phyloP scores from a whole-genome alignment of 2,797 vertebrate species.

The Eleutherodactylus coqui region DNA sequence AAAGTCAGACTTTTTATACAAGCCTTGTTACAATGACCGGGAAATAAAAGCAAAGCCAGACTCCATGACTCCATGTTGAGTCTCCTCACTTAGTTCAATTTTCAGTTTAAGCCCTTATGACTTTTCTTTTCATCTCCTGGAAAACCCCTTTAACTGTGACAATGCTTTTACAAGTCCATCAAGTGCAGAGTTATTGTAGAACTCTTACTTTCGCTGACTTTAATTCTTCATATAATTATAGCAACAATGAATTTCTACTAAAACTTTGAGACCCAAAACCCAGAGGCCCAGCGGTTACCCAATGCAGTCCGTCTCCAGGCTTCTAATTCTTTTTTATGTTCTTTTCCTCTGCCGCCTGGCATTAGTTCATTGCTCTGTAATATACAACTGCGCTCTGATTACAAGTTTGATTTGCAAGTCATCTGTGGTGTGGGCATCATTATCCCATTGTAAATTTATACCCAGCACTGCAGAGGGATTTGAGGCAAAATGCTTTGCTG shows the following conservation, averaged over 20 bases:
- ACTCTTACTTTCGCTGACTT: not conserved
- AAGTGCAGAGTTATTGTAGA: not conserved
- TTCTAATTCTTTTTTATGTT: constrained; percentile 7
- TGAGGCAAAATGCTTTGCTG: constrained; percentile 32
- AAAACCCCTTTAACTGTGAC: too few species aligned
- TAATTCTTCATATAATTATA: not conserved
- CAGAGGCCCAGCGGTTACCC: not conserved
- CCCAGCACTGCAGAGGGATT: constrained; percentile 36
- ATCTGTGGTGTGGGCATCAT: constrained; percentile 23
- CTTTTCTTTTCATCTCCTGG: too few species aligned
- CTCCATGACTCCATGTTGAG: too few species aligned
- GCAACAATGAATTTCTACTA: not conserved
- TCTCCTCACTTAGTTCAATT: too few species aligned
- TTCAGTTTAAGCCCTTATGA: too few species aligned
- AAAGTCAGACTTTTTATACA: too few species aligned
- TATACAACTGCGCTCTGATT: constrained; percentile 43
- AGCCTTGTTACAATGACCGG: too few species aligned
- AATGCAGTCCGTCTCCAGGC: not conserved
- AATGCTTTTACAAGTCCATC: not conserved
- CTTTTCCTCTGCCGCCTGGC: not conserved
- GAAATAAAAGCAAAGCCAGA: too few species aligned
- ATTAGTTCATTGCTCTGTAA: constrained; percentile 12
- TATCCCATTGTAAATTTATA: constrained; percentile 51
- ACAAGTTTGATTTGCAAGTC: constrained; percentile 49
- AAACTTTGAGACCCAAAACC: not conserved